These are phyloP conservation scores for Atopsyche davidsoni DNA, from an alignment of 1,140 invertebrate species.

Conservation along the genomic window DNA sequence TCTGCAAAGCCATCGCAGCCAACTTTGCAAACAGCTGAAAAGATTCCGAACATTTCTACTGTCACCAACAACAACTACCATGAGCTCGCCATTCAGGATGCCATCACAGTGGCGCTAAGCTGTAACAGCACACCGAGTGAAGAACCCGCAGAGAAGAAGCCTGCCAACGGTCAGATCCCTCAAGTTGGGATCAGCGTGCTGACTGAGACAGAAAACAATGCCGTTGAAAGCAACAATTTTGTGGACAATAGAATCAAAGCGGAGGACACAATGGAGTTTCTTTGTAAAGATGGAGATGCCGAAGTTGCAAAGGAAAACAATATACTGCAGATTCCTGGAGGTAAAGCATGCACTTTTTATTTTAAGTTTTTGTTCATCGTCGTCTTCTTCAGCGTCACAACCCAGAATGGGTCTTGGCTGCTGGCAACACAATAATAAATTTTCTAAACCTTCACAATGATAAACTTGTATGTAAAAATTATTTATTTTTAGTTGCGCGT, in stretches of 20 bases:
- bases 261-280: too few relatives aligned
- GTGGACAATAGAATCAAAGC: too few relatives aligned
- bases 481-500: conserved; percentile 34
- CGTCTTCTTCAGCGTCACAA: too few relatives aligned
- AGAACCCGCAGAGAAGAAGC: not conserved
- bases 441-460: too few relatives aligned
- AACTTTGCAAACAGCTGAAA: conserved; percentile 9
- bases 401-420: too few relatives aligned
- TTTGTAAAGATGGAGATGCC: too few relatives aligned
- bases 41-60: conserved; percentile 15
- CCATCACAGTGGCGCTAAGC: not conserved
- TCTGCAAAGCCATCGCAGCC: conserved; percentile 11
- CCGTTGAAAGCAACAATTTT: too few relatives aligned
- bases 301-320: too few relatives aligned
- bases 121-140: not conserved
- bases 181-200: not conserved
- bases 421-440: too few relatives aligned
- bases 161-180: not conserved
- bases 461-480: not conserved
- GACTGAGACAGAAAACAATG: conserved; percentile 9
- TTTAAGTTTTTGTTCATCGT: too few relatives aligned
- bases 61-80: not conserved
- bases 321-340: conserved; percentile 14
- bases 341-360: too few relatives aligned
- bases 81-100: not conserved